Evolutionary conservation across 23 tunicate species (phyloP), one percentile per base, ranked within the genome.

Genomic region (Ciona savignyi): DNA sequence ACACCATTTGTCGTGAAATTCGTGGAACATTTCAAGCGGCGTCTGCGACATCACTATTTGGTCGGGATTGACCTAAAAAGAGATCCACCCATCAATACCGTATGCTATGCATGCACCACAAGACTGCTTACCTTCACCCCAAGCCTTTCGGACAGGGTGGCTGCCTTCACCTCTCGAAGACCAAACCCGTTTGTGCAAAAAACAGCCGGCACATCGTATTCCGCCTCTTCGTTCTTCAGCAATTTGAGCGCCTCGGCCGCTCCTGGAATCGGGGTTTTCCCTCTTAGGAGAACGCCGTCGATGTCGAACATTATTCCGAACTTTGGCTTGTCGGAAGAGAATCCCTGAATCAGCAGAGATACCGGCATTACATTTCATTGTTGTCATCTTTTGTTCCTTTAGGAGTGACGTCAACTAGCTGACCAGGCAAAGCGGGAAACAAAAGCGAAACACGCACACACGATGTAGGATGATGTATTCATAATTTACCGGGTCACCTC

Each of bases 131-230:
- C 97, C 26, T 93, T 42, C 0, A 93, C 88, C 29, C 93, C 93
- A 31, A 93, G 83, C 33, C 62, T 68, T 24, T 86, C 86, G 28
- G 93, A 82, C 25, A 93, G 74, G 27, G 86, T 81, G 9, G 78
- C 89, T 15, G 93, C 98, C 72, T 93, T 93, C 20, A 82, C 89
- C 78, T 81, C 78, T 25, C 76, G 82, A 33, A 86, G 79, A 29
- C 98, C 98, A 60, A 93, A 93, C 0, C 88, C 94, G 70, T 93
- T 93, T 22, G 98, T 93, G 74, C 98, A 93, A 29, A 93, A 93
- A 22, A 93, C 94, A 32, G 89, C 66, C 0, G 98, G 98, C 3
- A 93, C 95, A 0, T 51, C 73, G 73, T 81, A 93, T 64, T 78
- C 60, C 60, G 65, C 35, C 24, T 70, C 60, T 1, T 26, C n/a